These are phyloP conservation scores for Solen grandis DNA, from an alignment of 1,140 invertebrate species.

Conservation along the genomic window DNA sequence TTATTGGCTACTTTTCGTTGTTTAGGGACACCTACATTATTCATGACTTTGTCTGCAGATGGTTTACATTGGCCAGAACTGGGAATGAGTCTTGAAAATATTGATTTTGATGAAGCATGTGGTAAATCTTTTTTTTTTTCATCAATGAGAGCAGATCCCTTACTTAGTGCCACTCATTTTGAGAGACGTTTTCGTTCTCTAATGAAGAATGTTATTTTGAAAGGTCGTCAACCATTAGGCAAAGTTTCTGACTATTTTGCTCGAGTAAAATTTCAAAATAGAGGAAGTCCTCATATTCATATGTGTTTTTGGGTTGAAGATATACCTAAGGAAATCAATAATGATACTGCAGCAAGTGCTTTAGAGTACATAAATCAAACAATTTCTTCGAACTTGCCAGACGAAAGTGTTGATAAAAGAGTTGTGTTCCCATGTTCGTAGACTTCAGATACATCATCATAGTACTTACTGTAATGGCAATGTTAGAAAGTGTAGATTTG, in stretches of 20 bases:
- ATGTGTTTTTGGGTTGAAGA: slow-evolving; percentile 56
- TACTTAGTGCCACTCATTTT: slow-evolving; percentile 55
- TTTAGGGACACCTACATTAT: slow-evolving; percentile 46
- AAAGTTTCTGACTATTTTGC: slow-evolving; percentile 57
- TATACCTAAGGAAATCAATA: slow-evolving; percentile 23
- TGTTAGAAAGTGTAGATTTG: slow-evolving; percentile 54
- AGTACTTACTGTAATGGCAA: slow-evolving; percentile 32
- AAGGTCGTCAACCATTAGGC: slow-evolving; percentile 40
- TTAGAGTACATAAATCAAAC: slow-evolving; percentile 46
- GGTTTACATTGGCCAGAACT: slow-evolving; percentile 27
- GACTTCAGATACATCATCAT: slow-evolving; percentile 57
- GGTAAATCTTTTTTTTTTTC: slow-evolving; percentile 7
- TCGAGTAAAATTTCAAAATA: slow-evolving; percentile 56
- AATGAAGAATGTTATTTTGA: slow-evolving; percentile 51
- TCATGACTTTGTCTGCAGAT: slow-evolving; percentile 47
- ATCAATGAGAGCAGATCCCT: slow-evolving; percentile 30
- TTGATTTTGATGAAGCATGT: neutral
- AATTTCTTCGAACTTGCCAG: slow-evolving; percentile 41
- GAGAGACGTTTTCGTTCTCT: slow-evolving; percentile 49
- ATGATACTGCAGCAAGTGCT: neutral
- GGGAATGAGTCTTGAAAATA: slow-evolving; percentile 9
- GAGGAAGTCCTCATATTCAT: slow-evolving; percentile 60
- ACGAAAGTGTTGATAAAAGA: slow-evolving; percentile 29
- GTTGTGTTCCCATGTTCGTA: slow-evolving; percentile 35
- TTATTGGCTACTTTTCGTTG: slow-evolving; percentile 30